Evolutionary conservation across 2,113 vertebrate species (phyloP), one percentile per base, ranked within the genome.

Genomic region (Labeo rohita): DNA sequence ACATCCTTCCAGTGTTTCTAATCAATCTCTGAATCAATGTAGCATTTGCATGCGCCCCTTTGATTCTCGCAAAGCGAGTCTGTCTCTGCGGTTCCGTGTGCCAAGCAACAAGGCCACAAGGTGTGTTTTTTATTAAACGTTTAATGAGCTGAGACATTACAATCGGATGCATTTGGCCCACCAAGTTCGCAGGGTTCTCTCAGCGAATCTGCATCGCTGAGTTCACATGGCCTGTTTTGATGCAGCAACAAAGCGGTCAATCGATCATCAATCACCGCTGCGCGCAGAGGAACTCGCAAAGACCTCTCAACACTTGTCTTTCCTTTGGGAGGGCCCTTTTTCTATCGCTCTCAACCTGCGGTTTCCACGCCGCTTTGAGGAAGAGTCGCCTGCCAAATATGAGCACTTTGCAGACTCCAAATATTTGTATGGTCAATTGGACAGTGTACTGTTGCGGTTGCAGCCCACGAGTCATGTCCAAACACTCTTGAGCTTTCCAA

Each of bases 341-440:
- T 83, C 82, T 90, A 88, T 90, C 91, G 90, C 90, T 92, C 92
- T 91, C 88, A 93, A 93, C 90, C 91, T 93, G 91, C 87, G 90
- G 92, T 91, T 93, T 89, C 84, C 84, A 90, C 73, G 82, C 89
- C 86, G 72, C 91, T 92, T 92, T 91, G 91, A 90, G 90, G 87
- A 85, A 88, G 85, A 86, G 43, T 75, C 77, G 85, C 78, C 92
- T 91, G 92, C 92, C 92, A 93, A 94, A 90, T 91, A 92, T 91
- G 90, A 88, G 88, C 87, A 91, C 88, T 87, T 86, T 90, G 73
- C 86, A 66, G 81, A 90, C 89, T 93, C 89, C 89, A 94, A 93
- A 94, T 94, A 94, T 94, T 93, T 93, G 90, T 92, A 90, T 89
- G 92, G 88, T 93, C 90, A 93, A 90, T 89, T 94, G 92, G 91